These are phyloP conservation scores for Lycocorax pyrrhopterus DNA, from an alignment of 2,113 vertebrate species.

Conservation along the genomic window DNA sequence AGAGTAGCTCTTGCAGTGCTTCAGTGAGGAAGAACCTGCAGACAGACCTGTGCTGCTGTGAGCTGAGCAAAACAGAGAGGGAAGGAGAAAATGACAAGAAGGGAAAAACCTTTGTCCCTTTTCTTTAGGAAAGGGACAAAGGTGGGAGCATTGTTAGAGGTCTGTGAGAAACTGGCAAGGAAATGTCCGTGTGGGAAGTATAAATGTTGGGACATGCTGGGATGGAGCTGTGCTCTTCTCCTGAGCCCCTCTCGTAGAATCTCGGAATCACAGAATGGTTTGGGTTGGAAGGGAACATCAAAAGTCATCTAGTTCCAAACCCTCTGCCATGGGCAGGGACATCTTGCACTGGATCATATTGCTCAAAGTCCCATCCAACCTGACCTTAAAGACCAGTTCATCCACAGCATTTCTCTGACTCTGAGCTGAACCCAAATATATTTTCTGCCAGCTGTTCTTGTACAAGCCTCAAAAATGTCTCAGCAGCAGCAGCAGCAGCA, in stretches of 20 bases:
- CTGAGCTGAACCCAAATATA: not conserved
- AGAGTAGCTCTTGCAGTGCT: not conserved
- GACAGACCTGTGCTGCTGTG: not conserved
- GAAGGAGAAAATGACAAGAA: not conserved
- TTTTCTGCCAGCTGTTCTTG: not conserved
- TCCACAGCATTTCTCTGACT: not conserved
- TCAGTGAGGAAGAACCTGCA: rapidly evolving
- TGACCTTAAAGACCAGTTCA: not conserved
- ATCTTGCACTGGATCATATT: not conserved
- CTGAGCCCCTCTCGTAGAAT: not conserved
- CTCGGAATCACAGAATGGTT: not conserved
- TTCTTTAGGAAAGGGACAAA: not conserved
- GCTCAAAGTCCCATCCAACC: not conserved
- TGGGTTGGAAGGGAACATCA: not conserved
- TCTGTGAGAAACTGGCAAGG: not conserved
- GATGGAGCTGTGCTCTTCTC: not conserved
- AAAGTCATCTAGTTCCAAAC: not conserved
- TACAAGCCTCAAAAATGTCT: no score
- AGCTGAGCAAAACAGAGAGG: not conserved
- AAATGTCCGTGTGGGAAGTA: rapidly evolving
- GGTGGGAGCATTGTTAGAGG: not conserved
- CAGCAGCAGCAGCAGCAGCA: not conserved
- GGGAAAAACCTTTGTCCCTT: not conserved
- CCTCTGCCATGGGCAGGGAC: not conserved
- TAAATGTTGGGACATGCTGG: rapidly evolving